Evolutionary conservation across 2,888 invertebrate species (phyloP).

Genomic region (Cephus spinipes): DNA sequence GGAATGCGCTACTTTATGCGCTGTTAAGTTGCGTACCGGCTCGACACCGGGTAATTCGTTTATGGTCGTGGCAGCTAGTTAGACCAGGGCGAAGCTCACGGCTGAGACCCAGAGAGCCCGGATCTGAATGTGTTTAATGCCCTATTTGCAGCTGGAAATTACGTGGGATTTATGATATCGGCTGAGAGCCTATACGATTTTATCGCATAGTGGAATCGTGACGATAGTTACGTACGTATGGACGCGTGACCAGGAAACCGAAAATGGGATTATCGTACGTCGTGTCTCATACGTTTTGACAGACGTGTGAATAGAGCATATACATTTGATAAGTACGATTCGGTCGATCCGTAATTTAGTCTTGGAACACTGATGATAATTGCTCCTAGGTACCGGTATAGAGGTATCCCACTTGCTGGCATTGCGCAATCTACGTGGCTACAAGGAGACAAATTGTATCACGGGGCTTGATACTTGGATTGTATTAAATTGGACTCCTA

Average conservation of each 20-base stretch:
- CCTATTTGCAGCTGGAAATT: neutral
- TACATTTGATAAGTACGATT: neutral
- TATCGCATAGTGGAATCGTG: neutral
- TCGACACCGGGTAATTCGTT: neutral
- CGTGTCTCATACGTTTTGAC: neutral
- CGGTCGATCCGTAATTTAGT: neutral
- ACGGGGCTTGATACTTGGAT: slow-evolving; percentile 14
- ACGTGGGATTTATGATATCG: neutral
- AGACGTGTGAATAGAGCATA: neutral
- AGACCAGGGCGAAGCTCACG: neutral
- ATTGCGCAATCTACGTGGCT: neutral
- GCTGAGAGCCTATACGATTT: neutral
- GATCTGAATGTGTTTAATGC: neutral
- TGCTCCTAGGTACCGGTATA: neutral
- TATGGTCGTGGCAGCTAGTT: neutral
- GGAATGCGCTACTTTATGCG: neutral
- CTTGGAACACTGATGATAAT: neutral
- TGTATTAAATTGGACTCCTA: slow-evolving; percentile 35
- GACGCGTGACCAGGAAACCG: neutral
- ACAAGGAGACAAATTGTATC: slow-evolving; percentile 18
- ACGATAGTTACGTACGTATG: neutral
- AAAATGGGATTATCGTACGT: neutral
- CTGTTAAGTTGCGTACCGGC: neutral
- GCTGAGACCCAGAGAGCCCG: neutral
- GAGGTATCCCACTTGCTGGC: neutral